These are phyloP conservation scores for Leptodactylus fuscus DNA, from an alignment of 2,113 vertebrate species.

Conservation along the genomic window DNA sequence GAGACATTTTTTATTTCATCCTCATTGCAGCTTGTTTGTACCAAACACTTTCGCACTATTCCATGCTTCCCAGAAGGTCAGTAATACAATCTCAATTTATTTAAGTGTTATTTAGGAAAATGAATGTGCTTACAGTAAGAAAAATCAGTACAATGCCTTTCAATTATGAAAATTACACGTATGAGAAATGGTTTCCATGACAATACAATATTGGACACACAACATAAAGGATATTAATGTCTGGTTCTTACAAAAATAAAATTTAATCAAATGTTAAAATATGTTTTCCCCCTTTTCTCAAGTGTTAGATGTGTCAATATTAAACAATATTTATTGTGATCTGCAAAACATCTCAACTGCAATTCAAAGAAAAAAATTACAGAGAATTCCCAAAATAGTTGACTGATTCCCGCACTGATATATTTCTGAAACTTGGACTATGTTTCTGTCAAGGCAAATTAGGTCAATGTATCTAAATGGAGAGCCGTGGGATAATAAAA, in stretches of 20 bases:
- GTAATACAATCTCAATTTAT: constrained; percentile 42
- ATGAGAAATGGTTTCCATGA: constrained; percentile 31
- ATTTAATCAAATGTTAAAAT: constrained; percentile 21
- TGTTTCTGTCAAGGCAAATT: constrained; percentile 78
- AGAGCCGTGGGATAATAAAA: constrained; percentile 71
- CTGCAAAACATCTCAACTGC: constrained; percentile 29
- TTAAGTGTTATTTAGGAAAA: constrained; percentile 45
- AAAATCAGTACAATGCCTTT: constrained; percentile 26
- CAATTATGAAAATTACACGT: constrained; percentile 32
- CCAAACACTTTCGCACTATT: constrained; percentile 13
- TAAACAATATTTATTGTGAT: constrained; percentile 29
- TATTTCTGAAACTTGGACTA: constrained; percentile 69
- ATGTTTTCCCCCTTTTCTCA: neutral
- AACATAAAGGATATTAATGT: constrained; percentile 12
- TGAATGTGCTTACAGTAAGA: constrained; percentile 40
- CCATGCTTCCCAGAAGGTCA: constrained; percentile 29
- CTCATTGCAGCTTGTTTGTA: constrained; percentile 11
- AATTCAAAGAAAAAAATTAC: constrained; percentile 19
- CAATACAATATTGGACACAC: neutral
- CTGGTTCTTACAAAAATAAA: neutral
- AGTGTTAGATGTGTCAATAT: constrained; percentile 29
- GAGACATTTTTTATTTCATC: neutral
- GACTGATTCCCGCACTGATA: constrained; percentile 67
- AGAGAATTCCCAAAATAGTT: constrained; percentile 61
- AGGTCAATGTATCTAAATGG: constrained; percentile 69